Base-by-base conservation (phyloP, 2,888 invertebrate species). In the Trachelus troglodyta region DNA sequence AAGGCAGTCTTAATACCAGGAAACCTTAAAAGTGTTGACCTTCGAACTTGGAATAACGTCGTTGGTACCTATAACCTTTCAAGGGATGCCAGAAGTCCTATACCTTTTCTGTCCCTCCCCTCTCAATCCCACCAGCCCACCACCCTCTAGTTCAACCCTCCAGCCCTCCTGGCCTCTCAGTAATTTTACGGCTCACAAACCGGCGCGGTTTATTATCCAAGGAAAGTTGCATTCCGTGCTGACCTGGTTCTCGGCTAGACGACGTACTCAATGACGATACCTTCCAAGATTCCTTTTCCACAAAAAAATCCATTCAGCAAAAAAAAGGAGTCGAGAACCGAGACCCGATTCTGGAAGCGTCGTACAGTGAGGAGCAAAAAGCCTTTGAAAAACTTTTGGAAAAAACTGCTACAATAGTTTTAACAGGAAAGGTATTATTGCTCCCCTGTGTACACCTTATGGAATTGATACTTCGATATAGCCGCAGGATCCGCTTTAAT, bases 101-200 rank as follows among this genome's bases (percentile, higher is more conserved):
- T 73, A 76, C 79, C 69, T 33, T 68, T 73, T 31, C 37, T 35
- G 33, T 71, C 78, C 40, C 35, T 34, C 30, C 76, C 76, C 79
- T 82, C 83, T 83, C 83, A 82, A 83, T 85, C 1, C 40, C 15
- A 15, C 15, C 40, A 1, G 1, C 15, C 40, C 15, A 15, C 40
- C 15, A 40, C 15, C 40, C 40, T 1, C 40, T 1, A 4, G 4
- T 15, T 40, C 40, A 40, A 6, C 15, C 40, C 40, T 84, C 83
- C 80, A 77, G 75, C 71, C 80, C 79, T 76, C 82, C 80, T 82
- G 82, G 82, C 77, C 80, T 69, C 80, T 69, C 76, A 77, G 82
- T 80, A 84, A 84, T 85, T 85, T 84, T 84, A 83, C 81, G 84
- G 82, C 80, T 85, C 83, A 81, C 82, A 84, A 83, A 85, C 80